Percentiles rank a stretch among this genome's conserved stretches.
phyloP scores from a whole-genome alignment of 2,797 vertebrate species.

The Aeoliscus strigatus region DNA sequence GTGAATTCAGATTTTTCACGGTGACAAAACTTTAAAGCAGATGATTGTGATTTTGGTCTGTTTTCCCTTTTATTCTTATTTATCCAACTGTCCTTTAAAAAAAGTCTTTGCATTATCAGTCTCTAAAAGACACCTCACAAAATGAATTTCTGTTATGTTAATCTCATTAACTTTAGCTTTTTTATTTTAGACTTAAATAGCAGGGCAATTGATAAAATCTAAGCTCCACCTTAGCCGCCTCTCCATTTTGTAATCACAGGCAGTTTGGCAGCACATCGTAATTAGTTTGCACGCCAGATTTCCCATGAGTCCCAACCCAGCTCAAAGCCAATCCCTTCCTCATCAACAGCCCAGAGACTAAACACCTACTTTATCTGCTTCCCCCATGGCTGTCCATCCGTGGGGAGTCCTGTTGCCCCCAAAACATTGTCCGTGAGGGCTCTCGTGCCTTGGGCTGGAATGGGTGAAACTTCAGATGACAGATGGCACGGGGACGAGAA shows the following conservation, averaged over 20 bases:
- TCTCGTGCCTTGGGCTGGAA: slow-evolving; percentile 72
- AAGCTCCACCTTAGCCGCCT: slow-evolving; percentile 65
- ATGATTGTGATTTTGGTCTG: slow-evolving; percentile 13
- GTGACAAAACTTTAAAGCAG: slow-evolving; percentile 30
- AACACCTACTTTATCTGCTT: slow-evolving; percentile 78
- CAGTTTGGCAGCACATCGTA: slow-evolving; percentile 72
- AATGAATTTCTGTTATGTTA: slow-evolving; percentile 55
- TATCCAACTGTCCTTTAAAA: slow-evolving; percentile 5
- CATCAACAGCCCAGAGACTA: slow-evolving; percentile 75
- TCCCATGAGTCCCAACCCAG: slow-evolving; percentile 76
- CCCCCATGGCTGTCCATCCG: slow-evolving; percentile 70
- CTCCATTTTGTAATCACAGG: slow-evolving; percentile 72
- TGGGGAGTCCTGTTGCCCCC: slow-evolving; percentile 71
- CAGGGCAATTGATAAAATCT: slow-evolving; percentile 68
- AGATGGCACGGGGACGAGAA: slow-evolving; percentile 73
- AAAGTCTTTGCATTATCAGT: slow-evolving; percentile 21
- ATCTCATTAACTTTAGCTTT: slow-evolving; percentile 58
- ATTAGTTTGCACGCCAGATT: slow-evolving; percentile 78
- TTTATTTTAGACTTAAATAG: slow-evolving; percentile 59
- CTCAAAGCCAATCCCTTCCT: slow-evolving; percentile 69
- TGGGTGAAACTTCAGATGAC: slow-evolving; percentile 75
- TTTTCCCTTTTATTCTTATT: slow-evolving; percentile 1
- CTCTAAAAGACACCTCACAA: no score
- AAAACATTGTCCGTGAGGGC: slow-evolving; percentile 68
- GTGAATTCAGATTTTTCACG: slow-evolving; percentile 40